Evolutionary conservation across 2,113 vertebrate genomes (phyloP).

Genomic region (Calidris pugnax): DNA sequence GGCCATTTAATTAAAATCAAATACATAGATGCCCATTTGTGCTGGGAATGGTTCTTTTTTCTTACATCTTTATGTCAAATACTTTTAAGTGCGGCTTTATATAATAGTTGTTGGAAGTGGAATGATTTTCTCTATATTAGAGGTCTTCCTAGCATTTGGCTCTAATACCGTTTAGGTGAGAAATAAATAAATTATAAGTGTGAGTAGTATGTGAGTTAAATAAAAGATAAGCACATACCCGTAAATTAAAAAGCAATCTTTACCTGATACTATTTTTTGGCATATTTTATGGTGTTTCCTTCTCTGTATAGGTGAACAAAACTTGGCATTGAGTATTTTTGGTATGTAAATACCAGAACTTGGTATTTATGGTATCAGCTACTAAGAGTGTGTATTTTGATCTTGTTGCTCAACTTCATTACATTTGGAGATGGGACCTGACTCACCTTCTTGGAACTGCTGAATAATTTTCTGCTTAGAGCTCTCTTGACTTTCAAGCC

Average conservation of each 20-base stretch:
- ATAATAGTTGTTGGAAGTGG: neutral
- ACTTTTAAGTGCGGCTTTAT: neutral
- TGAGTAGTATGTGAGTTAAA: neutral
- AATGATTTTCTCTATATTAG: neutral
- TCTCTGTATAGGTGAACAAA: neutral
- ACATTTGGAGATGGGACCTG: accelerated
- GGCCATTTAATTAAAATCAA: neutral
- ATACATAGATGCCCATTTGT: neutral
- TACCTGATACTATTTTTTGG: neutral
- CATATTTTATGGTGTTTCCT: neutral
- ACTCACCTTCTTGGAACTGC: neutral
- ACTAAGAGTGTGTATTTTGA: neutral
- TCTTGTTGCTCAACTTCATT: neutral
- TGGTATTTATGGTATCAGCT: neutral
- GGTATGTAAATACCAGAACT: too few species aligned
- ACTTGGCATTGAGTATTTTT: neutral
- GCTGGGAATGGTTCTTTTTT: neutral
- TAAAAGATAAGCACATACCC: neutral
- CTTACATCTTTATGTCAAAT: neutral
- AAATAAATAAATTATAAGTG: neutral
- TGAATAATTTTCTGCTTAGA: neutral
- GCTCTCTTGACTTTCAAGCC: neutral
- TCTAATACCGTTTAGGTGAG: neutral
- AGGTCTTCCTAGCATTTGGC: neutral
- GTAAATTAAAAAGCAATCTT: neutral